Base-by-base conservation (phyloP, 2,113 vertebrate species). In the Xiphophorus hellerii region DNA sequence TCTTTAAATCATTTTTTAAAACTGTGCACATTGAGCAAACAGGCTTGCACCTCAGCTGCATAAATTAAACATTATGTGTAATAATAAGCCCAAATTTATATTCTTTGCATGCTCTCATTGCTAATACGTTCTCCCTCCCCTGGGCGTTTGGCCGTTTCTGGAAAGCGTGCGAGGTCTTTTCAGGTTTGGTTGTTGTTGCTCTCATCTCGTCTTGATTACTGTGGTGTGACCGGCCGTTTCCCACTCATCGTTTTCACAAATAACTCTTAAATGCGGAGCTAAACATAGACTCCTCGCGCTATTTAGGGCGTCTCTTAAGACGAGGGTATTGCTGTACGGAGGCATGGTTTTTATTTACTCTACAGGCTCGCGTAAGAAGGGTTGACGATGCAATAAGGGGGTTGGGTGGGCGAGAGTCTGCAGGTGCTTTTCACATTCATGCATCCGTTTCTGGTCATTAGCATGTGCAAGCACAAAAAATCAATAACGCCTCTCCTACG, bases 171-270 rank as follows among this genome's bases (percentile, higher is more conserved):
- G 85, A 77, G 85, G 88, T 90, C 84, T 84, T 76, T 82, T 84
- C 71, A 78, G 75, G 85, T 90, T 86, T 86, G 64, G 80, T 89
- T 88, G 88, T 87, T 89, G 88, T 86, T 83, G 84, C 84, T 76
- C 84, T 88, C 78, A 74, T 90, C 87, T 85, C 29, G 27, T 86
- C 82, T 88, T 87, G 88, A 90, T 92, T 92, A 90, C 39, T 30
- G 80, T 74, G 61, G 70, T 83, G 71, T 66, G 87, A 90, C 79
- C 79, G 74, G 75, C 81, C 75, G 73, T 70, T 78, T 74, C 54
- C 75, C 63, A 42, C 28, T 60, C 28, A n/a, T 68, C 5, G 14
- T 71, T 80, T 80, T 78, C 72, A 69, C 73, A 81, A 86, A 84
- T 75, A 71, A 89, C 73, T 85, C 69, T 28, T 22, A 37, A 81